Percentiles rank a stretch among this genome's conserved stretches.
Evolutionary conservation across 2,113 vertebrate species (phyloP).

Genomic region (Festucalex cinctus): DNA sequence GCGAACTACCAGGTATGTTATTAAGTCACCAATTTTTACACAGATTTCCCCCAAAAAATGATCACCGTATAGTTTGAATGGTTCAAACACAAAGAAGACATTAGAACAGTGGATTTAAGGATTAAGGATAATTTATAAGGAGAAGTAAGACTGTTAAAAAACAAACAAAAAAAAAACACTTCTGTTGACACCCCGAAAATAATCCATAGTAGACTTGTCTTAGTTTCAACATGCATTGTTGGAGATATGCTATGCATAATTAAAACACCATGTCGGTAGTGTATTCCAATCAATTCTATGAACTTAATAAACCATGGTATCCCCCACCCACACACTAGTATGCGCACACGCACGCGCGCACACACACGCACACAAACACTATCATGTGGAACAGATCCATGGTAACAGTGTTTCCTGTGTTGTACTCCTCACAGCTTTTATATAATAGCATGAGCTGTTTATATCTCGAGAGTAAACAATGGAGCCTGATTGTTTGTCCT

Average conservation of each 20-base stretch:
- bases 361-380: slow-evolving; percentile 18
- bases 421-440: slow-evolving; percentile 58
- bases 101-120: background rate
- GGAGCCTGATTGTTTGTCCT: slow-evolving; percentile 52
- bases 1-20: background rate
- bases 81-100: background rate
- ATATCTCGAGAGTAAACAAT: slow-evolving; percentile 59
- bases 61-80: background rate
- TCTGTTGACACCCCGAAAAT: background rate
- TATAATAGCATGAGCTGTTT: slow-evolving; percentile 57
- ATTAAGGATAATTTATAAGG: background rate
- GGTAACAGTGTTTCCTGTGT: slow-evolving; percentile 68
- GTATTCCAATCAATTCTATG: slow-evolving; percentile 6
- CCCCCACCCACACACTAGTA: slow-evolving; percentile 10
- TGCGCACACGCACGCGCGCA: slow-evolving; percentile 7
- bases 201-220: background rate
- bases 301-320: slow-evolving; percentile 2
- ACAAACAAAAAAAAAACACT: background rate
- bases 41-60: background rate
- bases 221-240: slow-evolving; percentile 3
- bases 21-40: background rate
- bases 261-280: slow-evolving; percentile 1
- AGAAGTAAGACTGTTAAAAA: too few species aligned
- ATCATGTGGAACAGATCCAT: slow-evolving; percentile 64
- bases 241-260: background rate